Percentiles rank a stretch among this genome's conserved stretches.
Conservation (phyloP, 2,113 vertebrate species). For the Paramormyrops kingsleyae region DNA sequence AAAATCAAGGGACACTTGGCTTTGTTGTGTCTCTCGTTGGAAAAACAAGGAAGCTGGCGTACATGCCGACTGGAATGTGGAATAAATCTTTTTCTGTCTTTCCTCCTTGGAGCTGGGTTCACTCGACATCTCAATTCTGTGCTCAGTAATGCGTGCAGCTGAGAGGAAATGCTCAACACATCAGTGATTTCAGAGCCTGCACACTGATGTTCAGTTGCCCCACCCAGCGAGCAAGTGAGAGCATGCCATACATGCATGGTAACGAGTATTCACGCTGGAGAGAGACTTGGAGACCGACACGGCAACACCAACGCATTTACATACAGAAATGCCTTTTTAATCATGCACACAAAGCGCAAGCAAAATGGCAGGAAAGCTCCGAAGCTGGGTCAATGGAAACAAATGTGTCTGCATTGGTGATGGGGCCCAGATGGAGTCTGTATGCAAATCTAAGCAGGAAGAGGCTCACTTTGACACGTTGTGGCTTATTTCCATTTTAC, state of each 20-base stretch:
- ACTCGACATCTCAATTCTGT: slow-evolving; percentile 25
- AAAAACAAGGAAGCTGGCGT: neutral
- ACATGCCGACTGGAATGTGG: neutral
- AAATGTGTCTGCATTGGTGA: neutral
- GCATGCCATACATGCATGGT: slow-evolving; percentile 19
- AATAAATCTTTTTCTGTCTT: slow-evolving; percentile 16
- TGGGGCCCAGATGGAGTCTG: neutral
- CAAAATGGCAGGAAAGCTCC: neutral
- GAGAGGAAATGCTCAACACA: slow-evolving; percentile 20
- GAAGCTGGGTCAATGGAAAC: neutral
- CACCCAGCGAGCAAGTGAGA: neutral
- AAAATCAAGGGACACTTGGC: neutral
- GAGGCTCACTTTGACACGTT: neutral
- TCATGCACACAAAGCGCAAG: neutral
- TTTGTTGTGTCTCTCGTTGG: neutral
- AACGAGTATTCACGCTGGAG: neutral
- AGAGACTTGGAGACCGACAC: neutral
- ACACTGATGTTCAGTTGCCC: neutral
- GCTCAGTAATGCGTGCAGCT: slow-evolving; percentile 17
- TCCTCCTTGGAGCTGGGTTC: slow-evolving; percentile 20
- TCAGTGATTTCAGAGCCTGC: neutral
- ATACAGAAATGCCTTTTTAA: neutral
- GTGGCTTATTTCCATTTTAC: neutral
- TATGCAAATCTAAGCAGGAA: neutral
- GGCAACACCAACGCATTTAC: neutral